These are phyloP conservation scores for Phymatocera aterrima DNA, from an alignment of 2,888 invertebrate species.

Conservation along the genomic window DNA sequence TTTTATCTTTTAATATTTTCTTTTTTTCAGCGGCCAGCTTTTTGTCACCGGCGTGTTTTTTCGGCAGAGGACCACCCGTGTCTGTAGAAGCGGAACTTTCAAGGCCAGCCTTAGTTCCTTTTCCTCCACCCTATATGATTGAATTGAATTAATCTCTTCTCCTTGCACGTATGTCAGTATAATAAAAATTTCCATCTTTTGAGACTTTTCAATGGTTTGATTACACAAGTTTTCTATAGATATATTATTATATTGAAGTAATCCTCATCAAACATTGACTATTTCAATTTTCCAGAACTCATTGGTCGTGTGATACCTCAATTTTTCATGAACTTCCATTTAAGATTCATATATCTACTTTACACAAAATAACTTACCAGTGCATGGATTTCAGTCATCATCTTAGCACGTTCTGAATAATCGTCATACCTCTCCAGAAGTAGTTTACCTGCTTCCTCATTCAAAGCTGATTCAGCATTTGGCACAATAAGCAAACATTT, in stretches of 20 bases:
- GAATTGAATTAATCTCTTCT: background rate
- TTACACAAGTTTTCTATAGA: too few species aligned
- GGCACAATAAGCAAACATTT: conserved; percentile 97
- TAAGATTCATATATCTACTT: too few species aligned
- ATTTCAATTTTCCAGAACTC: too few species aligned
- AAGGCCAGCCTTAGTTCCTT: conserved; percentile 73
- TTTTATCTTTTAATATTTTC: conserved; percentile 88
- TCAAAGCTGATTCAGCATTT: conserved; percentile 97
- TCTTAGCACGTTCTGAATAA: conserved; percentile 91
- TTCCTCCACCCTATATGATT: conserved; percentile 65
- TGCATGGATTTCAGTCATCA: conserved; percentile 95
- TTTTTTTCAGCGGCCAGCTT: conserved; percentile 84
- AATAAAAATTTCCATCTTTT: too few species aligned
- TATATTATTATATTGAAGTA: too few species aligned
- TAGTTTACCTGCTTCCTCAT: conserved; percentile 97
- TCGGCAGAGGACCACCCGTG: conserved; percentile 85
- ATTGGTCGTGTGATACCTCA: too few species aligned
- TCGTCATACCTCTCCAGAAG: conserved; percentile 94
- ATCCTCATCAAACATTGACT: too few species aligned
- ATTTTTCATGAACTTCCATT: too few species aligned
- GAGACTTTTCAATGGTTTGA: too few species aligned
- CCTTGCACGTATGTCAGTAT: too few species aligned
- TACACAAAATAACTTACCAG: conserved; percentile 78
- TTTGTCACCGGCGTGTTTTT: conserved; percentile 91
- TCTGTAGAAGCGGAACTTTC: conserved; percentile 69